Base-by-base conservation (phyloP, 2,797 vertebrate genomes). In the Sebastes goodei region DNA sequence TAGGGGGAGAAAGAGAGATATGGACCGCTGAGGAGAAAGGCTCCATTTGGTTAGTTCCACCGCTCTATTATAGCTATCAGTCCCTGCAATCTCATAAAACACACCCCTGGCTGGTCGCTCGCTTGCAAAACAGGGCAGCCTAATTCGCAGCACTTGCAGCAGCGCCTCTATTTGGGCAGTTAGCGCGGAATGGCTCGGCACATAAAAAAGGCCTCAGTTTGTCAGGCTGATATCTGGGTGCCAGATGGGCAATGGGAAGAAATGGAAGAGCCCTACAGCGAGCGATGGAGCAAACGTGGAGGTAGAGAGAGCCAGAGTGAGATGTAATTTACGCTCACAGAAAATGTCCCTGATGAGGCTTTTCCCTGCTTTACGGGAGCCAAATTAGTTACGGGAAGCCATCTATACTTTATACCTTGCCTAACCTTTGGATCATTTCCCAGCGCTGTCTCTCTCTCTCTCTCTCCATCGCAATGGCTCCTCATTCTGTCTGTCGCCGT, bases 1-100 rank as follows among this genome's bases (percentile, higher is more conserved):
- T 60, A 78, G 74, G 38, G 46, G 67, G 83, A 78, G 81, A 79
- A 83, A 77, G 75, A 74, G 81, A 84, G 86, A 81, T 82, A 84
- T 80, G 86, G 85, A 82, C 81, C 82, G 73, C 76, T 79, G 85
- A 74, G 70, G 80, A 81, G 76, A 86, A 89, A 84, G 71, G 83
- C 62, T 88, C 90, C 88, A 87, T 93, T 93, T 88, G 89, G 89
- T 88, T 82, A 86, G 81, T 81, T 87, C 61, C 85, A 78, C 85
- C 52, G 33, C 87, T 90, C 81, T 84, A 86, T 90, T 89, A 88
- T 35, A 72, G 81, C 76, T 72, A 86, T 91, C 85, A 88, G 82
- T 88, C 74, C 78, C 76, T 30, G 46, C 82, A 57, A 85, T 91
- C 86, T 80, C 86, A 85, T 93, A 92, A 92, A 94, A 90, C 85